Base-by-base conservation (phyloP, 2,113 vertebrate genomes). In the Tyto alba region DNA sequence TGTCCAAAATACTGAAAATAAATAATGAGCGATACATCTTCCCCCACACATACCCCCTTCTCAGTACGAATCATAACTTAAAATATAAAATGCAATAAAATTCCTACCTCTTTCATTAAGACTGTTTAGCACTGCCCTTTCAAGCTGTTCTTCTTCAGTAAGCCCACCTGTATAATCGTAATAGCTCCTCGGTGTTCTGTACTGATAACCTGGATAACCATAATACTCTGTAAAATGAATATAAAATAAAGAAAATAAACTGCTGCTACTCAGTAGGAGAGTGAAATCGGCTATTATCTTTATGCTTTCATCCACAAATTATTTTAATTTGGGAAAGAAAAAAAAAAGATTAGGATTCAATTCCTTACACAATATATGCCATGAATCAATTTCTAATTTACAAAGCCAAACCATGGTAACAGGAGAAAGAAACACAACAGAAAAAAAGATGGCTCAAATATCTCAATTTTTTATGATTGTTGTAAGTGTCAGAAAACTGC, bases 91-190 rank as follows among this genome's bases (percentile, higher is more conserved):
- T 25, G 22, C 36, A 14, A 8, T 27, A 40, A 32, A 82, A 83
- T 17, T 74, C 98, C 87, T 90, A 99, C 99, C 98, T 98, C 92
- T 96, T 69, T 99, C 98, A 85, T 96, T 94, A 69, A 99, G 98
- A 67, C 99, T 99, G 98, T 99, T 99, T 34, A 97, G 97, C n/a
- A 99, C 34, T 11, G 99, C 99, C 30, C 96, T 97, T 82, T 99
- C 97, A 59, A 99, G 95, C 96, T 99, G 99, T 69, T 99, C 98
- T 23, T 99, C 98, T 91, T 99, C 99, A 13, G 97, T 98, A 88
- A 99, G 96, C 12, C 99, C 99, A 7, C 97, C 98, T 3, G 99
- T 97, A 87, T 99, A 98, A 5, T 62, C 60, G 6, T 98, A 94
- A 11, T 98, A 97, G 90, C 41, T 93, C 63, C 97, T 74, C 21